Base-by-base conservation (phyloP, 2,888 invertebrate species). In the Zhengitettix transpicula region DNA sequence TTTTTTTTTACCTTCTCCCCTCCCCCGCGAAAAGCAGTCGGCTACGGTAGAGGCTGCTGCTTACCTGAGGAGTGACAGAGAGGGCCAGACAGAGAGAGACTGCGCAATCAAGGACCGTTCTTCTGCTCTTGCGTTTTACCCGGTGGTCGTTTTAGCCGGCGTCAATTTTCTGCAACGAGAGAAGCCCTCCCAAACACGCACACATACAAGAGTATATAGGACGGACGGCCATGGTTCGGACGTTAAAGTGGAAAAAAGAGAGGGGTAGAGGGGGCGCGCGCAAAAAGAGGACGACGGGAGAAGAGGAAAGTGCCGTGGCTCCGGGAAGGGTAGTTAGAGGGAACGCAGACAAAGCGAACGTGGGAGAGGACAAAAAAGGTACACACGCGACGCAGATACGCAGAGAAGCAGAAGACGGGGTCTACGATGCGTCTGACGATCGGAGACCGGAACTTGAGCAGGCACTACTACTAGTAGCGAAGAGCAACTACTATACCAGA, bases 41-140 rank as follows among this genome's bases (percentile, higher is more conserved):
- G 47, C 47, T 12, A 12, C 47, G 12, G 47, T n/a, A 47, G n/a
- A 47, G n/a, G 47, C 47, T 47, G 14, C 12, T n/a, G 14, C 47
- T 47, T 47, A 14, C 47, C 47, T 14, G 47, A 47, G 47, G 47
- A n/a, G 47, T 8, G n/a, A 12, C 47, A 14, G 47, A 47, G 14
- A 47, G 47, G 8, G n/a, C 47, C 14, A 47, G 47, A 47, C 47
- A 47, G 47, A 47, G 61, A 59, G 56, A 61, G 62, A 61, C 61
- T 61, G 61, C 61, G 62, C 62, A 62, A 52, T 62, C 62, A 44
- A 44, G 57, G 57, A 42, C 44, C 52, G 59, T 57, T 59, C 57
- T 57, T 62, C 60, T 60, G 59, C 62, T 51, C 51, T 54, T 60
- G 62, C 59, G 58, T 57, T 55, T 52, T 47, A 41, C 53, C 52